These are phyloP conservation scores for Craniophora ligustri DNA, from an alignment of 2,888 invertebrate species.

Conservation along the genomic window DNA sequence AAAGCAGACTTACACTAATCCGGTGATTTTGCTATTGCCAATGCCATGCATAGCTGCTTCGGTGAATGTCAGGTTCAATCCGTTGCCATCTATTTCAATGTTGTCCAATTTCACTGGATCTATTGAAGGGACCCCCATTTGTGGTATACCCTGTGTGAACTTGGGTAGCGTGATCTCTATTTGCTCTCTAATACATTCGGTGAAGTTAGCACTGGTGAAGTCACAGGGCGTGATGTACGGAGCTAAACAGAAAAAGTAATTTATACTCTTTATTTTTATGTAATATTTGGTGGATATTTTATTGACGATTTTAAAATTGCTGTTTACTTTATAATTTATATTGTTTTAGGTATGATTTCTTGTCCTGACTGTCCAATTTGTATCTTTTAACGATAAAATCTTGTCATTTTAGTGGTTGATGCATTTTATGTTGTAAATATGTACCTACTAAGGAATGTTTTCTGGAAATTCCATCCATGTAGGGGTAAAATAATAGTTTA, in stretches of 20 bases:
- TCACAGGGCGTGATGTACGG: conserved; percentile 76
- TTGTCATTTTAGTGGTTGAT: too few relatives aligned
- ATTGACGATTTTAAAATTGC: too few relatives aligned
- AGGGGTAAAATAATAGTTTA: too few relatives aligned
- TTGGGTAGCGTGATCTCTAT: conserved; percentile 67
- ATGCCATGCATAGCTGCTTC: conserved; percentile 76
- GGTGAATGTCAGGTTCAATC: conserved; percentile 72
- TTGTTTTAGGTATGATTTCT: too few relatives aligned
- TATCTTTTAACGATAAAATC: too few relatives aligned
- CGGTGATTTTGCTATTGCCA: conserved; percentile 63
- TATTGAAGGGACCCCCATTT: conserved; percentile 73
- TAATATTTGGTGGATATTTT: neutral
- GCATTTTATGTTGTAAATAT: too few relatives aligned
- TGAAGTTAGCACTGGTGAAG: conserved; percentile 59
- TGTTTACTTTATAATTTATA: too few relatives aligned
- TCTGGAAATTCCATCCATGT: too few relatives aligned
- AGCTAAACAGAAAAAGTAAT: conserved; percentile 67
- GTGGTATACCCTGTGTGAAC: conserved; percentile 78
- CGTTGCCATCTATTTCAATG: conserved; percentile 76
- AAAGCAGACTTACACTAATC: conserved; percentile 72
- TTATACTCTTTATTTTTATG: too few relatives aligned
- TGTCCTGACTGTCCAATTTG: too few relatives aligned
- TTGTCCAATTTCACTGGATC: conserved; percentile 78
- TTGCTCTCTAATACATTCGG: conserved; percentile 70
- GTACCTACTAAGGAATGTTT: too few relatives aligned